Evolutionary conservation across 1,140 invertebrate genomes (phyloP), one percentile per base, ranked within the genome.

Genomic region (Tetragnatha versicolor): DNA sequence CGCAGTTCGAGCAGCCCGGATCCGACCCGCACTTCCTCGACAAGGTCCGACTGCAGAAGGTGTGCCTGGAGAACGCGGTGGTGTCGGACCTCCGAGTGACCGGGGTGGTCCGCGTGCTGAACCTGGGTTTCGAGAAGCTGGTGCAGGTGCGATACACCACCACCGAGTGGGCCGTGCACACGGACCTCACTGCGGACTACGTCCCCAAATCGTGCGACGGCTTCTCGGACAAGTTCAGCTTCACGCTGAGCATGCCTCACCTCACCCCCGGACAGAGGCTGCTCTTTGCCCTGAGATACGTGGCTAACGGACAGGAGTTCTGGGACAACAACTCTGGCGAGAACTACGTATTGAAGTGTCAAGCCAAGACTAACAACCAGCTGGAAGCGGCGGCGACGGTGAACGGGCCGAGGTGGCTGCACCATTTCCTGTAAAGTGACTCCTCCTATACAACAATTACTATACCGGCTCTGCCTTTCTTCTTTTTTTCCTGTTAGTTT

Each of bases 111-210:
- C 89, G 95, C 29, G 96, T 98, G 9, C 87, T 93, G 47, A 98
- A 98, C 86, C 85, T 98, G 51, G 92, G 94, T 84, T 98, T 93
- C 85, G 91, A 97, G 83, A 98, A 98, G 87, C 91, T 90, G 27
- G 94, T 98, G 14, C 90, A 92, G 81, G 89, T 97, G 47, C 89
- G 96, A 51, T 97, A 96, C 85, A 92, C 93, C 0, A 88, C 93
- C 80, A 93, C 97, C 85, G 89, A 90, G 25, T 98, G 96, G 96
- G 88, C 89, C 72, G 93, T 91, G 33, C 94, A 90, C 85, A 90
- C 90, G 33, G 96, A 98, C 82, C 87, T 95, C 39, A 82, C 82
- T 4, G 88, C 94, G 0, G 91, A 88, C 5, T 98, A 98, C 84
- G 91, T 96, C 37, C 88, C 90, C 45, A 93, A 93, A 82, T 96